Conservation (phyloP, 2,888 invertebrate species). For the Gisinianus flammeolus region DNA sequence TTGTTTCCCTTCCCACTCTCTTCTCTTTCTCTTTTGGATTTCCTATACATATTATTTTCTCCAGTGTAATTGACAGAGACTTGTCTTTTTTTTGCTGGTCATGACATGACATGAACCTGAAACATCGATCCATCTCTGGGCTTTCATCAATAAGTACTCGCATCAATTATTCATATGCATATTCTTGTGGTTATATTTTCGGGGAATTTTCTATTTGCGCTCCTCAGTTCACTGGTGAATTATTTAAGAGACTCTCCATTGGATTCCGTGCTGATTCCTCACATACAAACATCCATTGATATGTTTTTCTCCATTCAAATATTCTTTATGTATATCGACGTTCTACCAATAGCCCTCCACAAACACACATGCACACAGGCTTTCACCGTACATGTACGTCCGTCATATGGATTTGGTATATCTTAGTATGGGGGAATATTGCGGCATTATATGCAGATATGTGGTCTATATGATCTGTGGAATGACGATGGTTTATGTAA, state of each 20-base stretch:
- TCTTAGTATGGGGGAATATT: no score
- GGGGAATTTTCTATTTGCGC: not conserved
- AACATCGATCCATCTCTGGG: not conserved
- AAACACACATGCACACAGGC: not conserved
- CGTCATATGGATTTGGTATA: no score
- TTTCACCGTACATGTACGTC: no score
- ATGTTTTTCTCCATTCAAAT: not conserved
- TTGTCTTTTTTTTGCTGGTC: not conserved
- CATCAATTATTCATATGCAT: not conserved
- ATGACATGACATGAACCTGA: not conserved
- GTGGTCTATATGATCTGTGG: no score
- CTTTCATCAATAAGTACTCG: not conserved
- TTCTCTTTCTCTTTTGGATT: no score
- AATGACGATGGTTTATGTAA: not conserved
- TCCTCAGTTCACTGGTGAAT: not conserved
- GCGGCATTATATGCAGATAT: no score
- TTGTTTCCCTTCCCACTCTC: no score
- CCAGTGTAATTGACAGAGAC: not conserved
- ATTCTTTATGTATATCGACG: not conserved
- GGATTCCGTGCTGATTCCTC: not conserved
- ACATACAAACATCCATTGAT: not conserved
- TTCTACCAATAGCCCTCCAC: not conserved
- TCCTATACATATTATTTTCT: no score
- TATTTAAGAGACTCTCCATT: conserved; percentile 1
- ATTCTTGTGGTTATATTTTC: not conserved